A percentile compares a stretch with the other conserved stretches of the same genome.
Conservation (phyloP, 37 sponge, comb jelly and placozoan species). For the Theonella swinhoei region DNA sequence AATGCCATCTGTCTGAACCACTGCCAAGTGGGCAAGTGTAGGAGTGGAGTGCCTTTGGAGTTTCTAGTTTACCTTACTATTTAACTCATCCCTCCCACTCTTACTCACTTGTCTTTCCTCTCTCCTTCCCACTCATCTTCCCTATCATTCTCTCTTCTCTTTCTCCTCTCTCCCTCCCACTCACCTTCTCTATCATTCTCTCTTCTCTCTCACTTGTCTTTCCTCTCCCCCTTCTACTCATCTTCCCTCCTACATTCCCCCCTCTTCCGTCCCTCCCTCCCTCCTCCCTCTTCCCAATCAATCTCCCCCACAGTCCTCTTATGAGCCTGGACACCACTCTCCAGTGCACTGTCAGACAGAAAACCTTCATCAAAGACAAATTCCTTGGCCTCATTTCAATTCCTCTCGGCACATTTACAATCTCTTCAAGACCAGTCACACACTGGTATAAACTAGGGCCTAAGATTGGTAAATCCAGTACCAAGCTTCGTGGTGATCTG, state of each 20-base stretch:
- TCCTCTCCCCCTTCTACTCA: background rate
- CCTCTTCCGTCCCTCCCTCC: background rate
- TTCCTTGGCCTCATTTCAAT: constrained; percentile 39
- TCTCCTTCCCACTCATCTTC: no score
- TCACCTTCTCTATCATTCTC: background rate
- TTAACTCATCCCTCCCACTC: no score
- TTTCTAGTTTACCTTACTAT: no score
- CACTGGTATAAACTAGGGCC: constrained; percentile 62
- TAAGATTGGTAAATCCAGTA: constrained; percentile 46
- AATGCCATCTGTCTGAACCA: no score
- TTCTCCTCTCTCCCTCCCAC: background rate
- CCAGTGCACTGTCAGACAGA: constrained; percentile 41
- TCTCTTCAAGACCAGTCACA: constrained; percentile 21
- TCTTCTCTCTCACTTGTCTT: background rate
- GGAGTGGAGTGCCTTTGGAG: no score
- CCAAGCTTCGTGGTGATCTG: constrained; percentile 56
- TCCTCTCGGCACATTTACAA: constrained; percentile 23
- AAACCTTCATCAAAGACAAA: constrained; percentile 20
- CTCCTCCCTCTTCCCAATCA: background rate
- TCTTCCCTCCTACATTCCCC: background rate
- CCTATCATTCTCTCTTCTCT: background rate
- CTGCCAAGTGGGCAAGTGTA: no score
- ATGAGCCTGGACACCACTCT: constrained; percentile 61
- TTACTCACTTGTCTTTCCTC: no score
- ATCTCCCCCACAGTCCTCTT: constrained; percentile 42